Evolutionary conservation across 1,140 invertebrate genomes (phyloP).

Genomic region (Choristoneura fumiferana): DNA sequence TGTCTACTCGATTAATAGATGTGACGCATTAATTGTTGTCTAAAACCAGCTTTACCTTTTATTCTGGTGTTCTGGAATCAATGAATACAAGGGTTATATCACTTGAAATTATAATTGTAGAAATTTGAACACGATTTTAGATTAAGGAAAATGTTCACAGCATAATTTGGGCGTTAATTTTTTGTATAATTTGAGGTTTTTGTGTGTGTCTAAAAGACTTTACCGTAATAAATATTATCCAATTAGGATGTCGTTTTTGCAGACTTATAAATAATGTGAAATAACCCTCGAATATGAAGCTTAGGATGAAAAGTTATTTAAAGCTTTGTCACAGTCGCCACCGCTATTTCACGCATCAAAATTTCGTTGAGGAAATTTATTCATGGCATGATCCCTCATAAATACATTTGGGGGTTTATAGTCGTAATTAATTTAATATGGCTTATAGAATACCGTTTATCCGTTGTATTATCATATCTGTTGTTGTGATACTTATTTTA

Average conservation of each 20-base stretch:
- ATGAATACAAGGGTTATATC: too few species aligned
- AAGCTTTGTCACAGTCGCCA: conserved; percentile 65
- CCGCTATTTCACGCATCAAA: conserved; percentile 72
- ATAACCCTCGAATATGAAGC: conserved; percentile 8
- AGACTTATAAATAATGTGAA: neutral
- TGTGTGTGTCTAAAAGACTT: too few species aligned
- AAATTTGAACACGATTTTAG: too few species aligned
- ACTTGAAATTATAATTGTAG: too few species aligned
- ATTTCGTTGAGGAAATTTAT: conserved; percentile 75
- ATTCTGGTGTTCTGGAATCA: too few species aligned
- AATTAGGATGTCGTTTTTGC: too few species aligned
- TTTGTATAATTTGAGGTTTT: too few species aligned
- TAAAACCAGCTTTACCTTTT: neutral
- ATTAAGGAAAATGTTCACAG: too few species aligned
- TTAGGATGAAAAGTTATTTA: conserved; percentile 40
- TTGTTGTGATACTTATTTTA: conserved; percentile 1
- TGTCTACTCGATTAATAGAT: conserved; percentile 21
- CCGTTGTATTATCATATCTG: conserved; percentile 21
- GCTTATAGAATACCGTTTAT: conserved; percentile 66
- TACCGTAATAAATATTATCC: too few species aligned
- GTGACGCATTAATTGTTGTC: neutral
- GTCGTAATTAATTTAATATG: conserved; percentile 76
- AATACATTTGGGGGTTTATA: conserved; percentile 76
- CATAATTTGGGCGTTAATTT: too few species aligned
- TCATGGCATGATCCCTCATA: conserved; percentile 74